Conservation (phyloP, 2,113 vertebrate genomes). For the Dolichotis patagonum region DNA sequence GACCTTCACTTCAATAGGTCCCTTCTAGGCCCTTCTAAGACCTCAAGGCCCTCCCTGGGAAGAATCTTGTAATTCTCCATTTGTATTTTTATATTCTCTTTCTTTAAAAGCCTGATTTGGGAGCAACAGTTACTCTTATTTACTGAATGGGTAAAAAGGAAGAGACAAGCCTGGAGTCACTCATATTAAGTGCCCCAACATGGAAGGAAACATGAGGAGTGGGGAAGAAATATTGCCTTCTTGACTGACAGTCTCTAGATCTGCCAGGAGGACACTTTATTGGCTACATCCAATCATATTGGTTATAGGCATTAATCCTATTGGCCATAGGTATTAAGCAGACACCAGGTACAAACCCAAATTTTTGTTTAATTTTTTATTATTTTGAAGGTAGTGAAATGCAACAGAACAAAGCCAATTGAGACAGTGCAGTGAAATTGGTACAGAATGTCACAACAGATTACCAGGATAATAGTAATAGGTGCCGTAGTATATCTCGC, state of each 20-base stretch:
- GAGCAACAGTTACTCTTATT: not conserved
- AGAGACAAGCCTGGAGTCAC: not conserved
- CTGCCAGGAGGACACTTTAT: not conserved
- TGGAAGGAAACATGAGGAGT: fast-evolving
- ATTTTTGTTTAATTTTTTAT: too few relatives aligned
- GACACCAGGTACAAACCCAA: not conserved
- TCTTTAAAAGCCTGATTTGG: not conserved
- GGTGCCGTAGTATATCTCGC: too few relatives aligned
- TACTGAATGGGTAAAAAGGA: not conserved
- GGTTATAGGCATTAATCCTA: too few relatives aligned
- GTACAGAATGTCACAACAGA: too few relatives aligned
- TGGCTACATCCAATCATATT: too few relatives aligned
- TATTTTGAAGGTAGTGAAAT: too few relatives aligned
- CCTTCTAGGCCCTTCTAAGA: not conserved
- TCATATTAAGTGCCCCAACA: not conserved
- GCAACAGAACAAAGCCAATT: too few relatives aligned
- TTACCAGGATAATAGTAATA: too few relatives aligned
- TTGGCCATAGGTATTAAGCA: not conserved
- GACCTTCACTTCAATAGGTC: not conserved
- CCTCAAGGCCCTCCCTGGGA: not conserved
- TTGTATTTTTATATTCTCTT: not conserved
- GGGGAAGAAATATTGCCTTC: not conserved
- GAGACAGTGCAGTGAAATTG: too few relatives aligned
- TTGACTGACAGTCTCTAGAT: not conserved
- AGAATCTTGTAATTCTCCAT: not conserved